Percentiles rank a stretch among this genome's conserved stretches.
Evolutionary conservation across 2,113 vertebrate species (phyloP).

Genomic region (Symphodus melops): DNA sequence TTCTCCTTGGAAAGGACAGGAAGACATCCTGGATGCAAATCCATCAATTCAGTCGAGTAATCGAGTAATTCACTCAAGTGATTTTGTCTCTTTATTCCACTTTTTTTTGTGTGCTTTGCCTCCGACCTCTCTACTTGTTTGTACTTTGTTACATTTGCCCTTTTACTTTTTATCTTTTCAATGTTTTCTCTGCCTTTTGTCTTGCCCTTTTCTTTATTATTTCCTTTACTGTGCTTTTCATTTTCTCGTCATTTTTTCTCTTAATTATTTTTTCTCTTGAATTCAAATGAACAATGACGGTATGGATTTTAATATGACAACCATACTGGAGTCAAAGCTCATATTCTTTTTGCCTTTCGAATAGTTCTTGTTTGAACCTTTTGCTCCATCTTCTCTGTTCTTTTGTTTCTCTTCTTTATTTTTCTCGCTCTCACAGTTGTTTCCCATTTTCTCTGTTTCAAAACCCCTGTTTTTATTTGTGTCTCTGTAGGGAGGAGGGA

Average conservation of each 20-base stretch:
- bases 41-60: not conserved
- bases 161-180: no score
- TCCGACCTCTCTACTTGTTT: no score
- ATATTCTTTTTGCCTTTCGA: no score
- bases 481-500: conserved; percentile 89
- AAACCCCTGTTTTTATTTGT: not conserved
- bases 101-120: no score
- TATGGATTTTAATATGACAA: no score
- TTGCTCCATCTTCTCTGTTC: not conserved
- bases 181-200: no score
- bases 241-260: not conserved
- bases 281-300: not conserved
- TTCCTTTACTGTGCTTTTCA: not conserved
- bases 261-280: not conserved
- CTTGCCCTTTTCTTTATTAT: no score
- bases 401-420: not conserved
- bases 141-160: no score
- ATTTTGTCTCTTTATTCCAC: no score
- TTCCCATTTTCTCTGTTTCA: not conserved
- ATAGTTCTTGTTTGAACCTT: no score
- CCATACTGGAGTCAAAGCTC: no score
- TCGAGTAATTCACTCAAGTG: not conserved
- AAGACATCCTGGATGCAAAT: conserved; percentile 58
- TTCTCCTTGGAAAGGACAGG: conserved; percentile 33
- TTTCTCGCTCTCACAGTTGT: not conserved